Evolutionary conservation across 2,888 invertebrate species (phyloP).

Genomic region (Dastarcus helophoroides): DNA sequence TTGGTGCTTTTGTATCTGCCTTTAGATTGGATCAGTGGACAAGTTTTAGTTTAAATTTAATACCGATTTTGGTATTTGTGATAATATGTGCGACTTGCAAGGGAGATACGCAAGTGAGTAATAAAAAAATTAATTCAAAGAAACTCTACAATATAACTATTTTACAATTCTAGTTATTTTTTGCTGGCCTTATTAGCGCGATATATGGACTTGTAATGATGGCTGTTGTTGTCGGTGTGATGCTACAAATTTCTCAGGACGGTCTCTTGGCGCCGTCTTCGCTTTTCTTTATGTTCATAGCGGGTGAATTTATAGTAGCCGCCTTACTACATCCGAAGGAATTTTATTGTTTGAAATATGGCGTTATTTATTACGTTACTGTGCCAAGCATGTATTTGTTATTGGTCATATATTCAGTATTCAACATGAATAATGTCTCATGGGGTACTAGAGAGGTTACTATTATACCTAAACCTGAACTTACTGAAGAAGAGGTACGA

Average conservation of each 20-base stretch:
- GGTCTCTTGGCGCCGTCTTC: slow-evolving; percentile 74
- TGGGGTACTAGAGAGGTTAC: slow-evolving; percentile 88
- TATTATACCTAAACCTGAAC: slow-evolving; percentile 16
- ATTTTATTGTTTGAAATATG: slow-evolving; percentile 59
- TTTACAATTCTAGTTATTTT: slow-evolving; percentile 44
- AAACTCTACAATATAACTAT: slow-evolving; percentile 5
- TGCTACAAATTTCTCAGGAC: slow-evolving; percentile 65
- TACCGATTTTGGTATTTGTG: slow-evolving; percentile 57
- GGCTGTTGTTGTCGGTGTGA: slow-evolving; percentile 71
- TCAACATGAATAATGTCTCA: slow-evolving; percentile 85
- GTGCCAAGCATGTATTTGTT: slow-evolving; percentile 93
- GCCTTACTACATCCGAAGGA: slow-evolving; percentile 72
- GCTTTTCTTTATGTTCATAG: slow-evolving; percentile 68
- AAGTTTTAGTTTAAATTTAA: slow-evolving; percentile 53
- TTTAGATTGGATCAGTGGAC: slow-evolving; percentile 59
- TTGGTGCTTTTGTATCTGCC: slow-evolving; percentile 70
- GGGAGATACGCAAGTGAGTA: slow-evolving; percentile 51
- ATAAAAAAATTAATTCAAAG: background rate
- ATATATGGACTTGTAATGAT: slow-evolving; percentile 78
- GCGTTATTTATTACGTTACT: slow-evolving; percentile 75
- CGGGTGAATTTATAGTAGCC: slow-evolving; percentile 52
- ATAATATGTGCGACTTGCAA: slow-evolving; percentile 57
- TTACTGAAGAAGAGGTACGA: slow-evolving; percentile 3
- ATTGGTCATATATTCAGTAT: slow-evolving; percentile 81
- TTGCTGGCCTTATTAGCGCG: slow-evolving; percentile 66